phyloP scores from a whole-genome alignment of 2,113 vertebrate genomes.

The Neolamprologus tretocephalus region DNA sequence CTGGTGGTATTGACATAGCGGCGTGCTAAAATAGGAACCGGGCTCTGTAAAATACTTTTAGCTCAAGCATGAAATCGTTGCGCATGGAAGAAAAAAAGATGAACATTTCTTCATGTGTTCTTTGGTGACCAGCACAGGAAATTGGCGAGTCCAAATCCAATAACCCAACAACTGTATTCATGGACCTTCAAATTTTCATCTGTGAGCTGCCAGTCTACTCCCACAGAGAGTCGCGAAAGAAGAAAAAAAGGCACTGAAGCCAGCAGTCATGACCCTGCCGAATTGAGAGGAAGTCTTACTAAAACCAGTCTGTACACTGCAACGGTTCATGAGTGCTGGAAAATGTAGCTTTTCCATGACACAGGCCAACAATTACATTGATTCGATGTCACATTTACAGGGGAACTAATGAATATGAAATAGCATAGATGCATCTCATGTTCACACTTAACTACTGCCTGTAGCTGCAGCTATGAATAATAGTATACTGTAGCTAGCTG shows the following conservation, averaged over 20 bases:
- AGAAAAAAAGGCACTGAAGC: background rate
- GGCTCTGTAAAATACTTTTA: slow-evolving; percentile 12
- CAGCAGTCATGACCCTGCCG: background rate
- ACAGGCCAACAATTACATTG: background rate
- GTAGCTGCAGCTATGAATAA: background rate
- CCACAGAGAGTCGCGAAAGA: background rate
- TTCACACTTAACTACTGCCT: background rate
- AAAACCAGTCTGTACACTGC: background rate
- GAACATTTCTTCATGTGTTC: background rate
- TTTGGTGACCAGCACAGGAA: slow-evolving; percentile 8
- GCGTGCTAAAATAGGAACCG: slow-evolving; percentile 36
- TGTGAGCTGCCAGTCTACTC: background rate
- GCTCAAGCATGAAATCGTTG: background rate
- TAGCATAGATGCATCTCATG: background rate
- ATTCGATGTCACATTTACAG: background rate
- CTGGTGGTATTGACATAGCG: slow-evolving; percentile 41
- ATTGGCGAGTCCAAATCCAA: slow-evolving; percentile 7
- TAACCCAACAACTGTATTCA: slow-evolving; percentile 1
- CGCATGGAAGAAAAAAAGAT: background rate
- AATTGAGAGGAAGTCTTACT: background rate
- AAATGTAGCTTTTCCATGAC: background rate
- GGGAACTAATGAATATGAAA: background rate
- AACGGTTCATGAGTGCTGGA: background rate
- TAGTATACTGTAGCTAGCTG: background rate
- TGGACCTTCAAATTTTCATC: background rate